Evolutionary conservation across 2,888 invertebrate genomes (phyloP).

Genomic region (Cephus pygmeus): DNA sequence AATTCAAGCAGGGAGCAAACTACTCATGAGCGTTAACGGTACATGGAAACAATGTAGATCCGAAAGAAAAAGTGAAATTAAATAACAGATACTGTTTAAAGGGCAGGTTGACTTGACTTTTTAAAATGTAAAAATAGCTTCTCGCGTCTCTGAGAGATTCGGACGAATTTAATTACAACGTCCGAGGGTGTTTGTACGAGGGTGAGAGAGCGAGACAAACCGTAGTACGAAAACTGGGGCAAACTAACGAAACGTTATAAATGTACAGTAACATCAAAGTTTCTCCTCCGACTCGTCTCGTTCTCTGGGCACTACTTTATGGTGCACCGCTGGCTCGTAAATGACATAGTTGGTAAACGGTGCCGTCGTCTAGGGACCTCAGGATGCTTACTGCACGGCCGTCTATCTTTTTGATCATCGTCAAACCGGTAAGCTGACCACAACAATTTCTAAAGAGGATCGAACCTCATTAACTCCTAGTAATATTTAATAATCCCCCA

Average conservation of each 20-base stretch:
- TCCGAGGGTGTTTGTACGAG: background rate
- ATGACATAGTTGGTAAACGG: background rate
- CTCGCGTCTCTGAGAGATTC: background rate
- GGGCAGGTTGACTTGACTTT: background rate
- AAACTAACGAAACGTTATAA: constrained; percentile 29
- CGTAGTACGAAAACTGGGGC: constrained; percentile 26
- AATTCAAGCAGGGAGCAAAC: background rate
- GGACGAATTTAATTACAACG: background rate
- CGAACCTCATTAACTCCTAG: background rate
- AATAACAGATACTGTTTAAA: background rate
- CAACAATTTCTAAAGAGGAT: background rate
- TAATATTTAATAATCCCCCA: background rate
- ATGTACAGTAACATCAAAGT: background rate
- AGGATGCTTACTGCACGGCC: background rate
- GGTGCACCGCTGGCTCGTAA: background rate
- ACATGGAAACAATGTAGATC: background rate
- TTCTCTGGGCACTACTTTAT: background rate
- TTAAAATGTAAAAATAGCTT: background rate
- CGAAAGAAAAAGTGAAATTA: background rate
- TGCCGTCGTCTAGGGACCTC: background rate
- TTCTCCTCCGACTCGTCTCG: background rate
- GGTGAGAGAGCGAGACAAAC: background rate
- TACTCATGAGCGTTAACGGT: background rate
- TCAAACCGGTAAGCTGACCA: background rate
- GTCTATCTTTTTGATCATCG: background rate